These are phyloP conservation scores for Zosterops japonicus DNA, from an alignment of 2,113 vertebrate species.

Conservation along the genomic window DNA sequence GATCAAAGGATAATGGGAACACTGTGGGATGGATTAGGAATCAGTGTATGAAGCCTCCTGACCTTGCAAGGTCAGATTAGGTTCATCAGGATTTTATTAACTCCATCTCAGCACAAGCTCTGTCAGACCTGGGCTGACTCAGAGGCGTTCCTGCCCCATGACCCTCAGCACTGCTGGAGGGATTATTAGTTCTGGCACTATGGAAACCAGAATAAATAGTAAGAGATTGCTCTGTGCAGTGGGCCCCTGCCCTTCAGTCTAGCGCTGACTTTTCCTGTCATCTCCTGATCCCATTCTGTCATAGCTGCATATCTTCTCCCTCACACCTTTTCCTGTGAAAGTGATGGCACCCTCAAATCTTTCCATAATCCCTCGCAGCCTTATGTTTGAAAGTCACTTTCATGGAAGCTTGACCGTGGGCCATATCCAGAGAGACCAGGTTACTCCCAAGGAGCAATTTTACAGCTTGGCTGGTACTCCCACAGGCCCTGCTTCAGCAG, in stretches of 20 bases:
- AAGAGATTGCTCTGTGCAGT: neutral
- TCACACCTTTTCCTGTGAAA: conserved; percentile 23
- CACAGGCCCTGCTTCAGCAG: neutral
- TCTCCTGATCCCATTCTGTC: conserved; percentile 31
- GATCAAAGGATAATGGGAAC: neutral
- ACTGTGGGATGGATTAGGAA: neutral
- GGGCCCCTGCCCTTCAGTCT: neutral
- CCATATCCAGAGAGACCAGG: neutral
- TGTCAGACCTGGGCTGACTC: neutral
- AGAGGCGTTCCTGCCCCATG: neutral
- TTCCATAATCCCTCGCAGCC: neutral
- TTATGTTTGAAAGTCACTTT: neutral
- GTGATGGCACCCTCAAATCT: conserved; percentile 31
- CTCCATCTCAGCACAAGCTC: neutral
- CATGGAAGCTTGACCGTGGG: neutral
- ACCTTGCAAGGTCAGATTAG: neutral
- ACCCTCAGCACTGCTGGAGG: neutral
- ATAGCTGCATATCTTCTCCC: neutral
- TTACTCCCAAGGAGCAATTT: neutral
- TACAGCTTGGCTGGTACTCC: neutral
- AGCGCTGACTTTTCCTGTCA: conserved; percentile 23
- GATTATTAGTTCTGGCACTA: conserved; percentile 16
- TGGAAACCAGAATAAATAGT: conserved; percentile 30
- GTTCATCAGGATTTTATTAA: conserved; percentile 20
- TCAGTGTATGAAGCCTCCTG: neutral